Conservation (phyloP, 2,888 invertebrate genomes). For the Heterodera filipjevi region DNA sequence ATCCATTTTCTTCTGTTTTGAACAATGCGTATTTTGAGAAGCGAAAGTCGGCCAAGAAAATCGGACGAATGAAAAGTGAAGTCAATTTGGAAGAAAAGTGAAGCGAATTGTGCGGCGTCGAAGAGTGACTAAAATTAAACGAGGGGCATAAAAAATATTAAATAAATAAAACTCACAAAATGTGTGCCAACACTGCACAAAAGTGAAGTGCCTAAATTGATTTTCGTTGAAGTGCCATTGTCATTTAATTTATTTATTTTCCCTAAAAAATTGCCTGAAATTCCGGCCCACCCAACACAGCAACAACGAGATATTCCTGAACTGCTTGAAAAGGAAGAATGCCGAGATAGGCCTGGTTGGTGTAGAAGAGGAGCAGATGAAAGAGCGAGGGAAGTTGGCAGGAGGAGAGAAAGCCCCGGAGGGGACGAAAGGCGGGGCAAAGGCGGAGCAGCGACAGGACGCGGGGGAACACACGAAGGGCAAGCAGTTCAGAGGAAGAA, state of each 20-base stretch:
- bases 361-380: conserved; percentile 32
- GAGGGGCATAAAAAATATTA: background rate
- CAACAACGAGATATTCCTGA: conserved; percentile 30
- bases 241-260: too few species aligned
- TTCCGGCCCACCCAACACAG: conserved; percentile 26
- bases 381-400: conserved; percentile 26
- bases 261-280: conserved; percentile 25
- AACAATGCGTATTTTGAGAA: conserved; percentile 7
- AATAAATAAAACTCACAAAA: background rate
- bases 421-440: background rate
- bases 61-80: conserved; percentile 3
- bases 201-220: conserved; percentile 28
- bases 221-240: too few species aligned
- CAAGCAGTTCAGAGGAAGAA: conserved; percentile 13
- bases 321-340: conserved; percentile 23
- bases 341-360: conserved; percentile 30
- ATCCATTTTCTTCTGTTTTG: background rate
- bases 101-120: background rate
- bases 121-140: background rate
- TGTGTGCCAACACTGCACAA: conserved; percentile 19
- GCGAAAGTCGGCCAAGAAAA: conserved; percentile 2
- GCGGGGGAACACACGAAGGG: conserved; percentile 17
- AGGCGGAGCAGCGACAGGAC: background rate
- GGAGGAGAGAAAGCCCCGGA: conserved; percentile 12
- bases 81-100: conserved; percentile 2